Conservation (phyloP, 2,797 vertebrate genomes). For the Nyctibius grandis region DNA sequence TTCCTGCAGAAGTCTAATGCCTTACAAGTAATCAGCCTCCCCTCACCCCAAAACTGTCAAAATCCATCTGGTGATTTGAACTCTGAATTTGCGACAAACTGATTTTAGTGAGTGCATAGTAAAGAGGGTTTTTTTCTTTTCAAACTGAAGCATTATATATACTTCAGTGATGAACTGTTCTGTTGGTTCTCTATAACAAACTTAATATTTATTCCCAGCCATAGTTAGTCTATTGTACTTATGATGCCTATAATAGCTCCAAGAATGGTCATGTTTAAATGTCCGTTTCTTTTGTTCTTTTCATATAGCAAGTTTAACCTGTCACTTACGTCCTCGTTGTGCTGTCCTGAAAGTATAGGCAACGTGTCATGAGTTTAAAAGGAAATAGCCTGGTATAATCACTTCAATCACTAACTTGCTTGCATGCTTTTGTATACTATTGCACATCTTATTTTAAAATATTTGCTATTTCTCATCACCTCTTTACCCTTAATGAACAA, state of each 20-base stretch:
- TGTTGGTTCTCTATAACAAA: background rate
- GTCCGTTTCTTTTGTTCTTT: background rate
- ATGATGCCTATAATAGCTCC: background rate
- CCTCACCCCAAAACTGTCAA: background rate
- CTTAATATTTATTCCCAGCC: background rate
- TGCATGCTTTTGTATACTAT: background rate
- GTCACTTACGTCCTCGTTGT: background rate
- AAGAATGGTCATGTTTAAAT: background rate
- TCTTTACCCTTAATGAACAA: background rate
- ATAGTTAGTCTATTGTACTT: background rate
- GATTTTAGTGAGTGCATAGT: background rate
- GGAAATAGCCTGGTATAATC: background rate
- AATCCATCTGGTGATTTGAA: background rate
- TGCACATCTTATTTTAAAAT: background rate
- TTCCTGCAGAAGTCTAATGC: background rate
- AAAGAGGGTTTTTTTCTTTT: background rate
- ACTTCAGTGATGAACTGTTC: background rate
- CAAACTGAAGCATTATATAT: background rate
- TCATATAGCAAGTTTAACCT: background rate
- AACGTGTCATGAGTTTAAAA: background rate
- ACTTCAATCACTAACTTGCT: background rate
- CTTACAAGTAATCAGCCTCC: background rate
- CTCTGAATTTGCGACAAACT: background rate
- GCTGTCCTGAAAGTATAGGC: background rate
- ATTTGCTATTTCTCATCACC: background rate